These are phyloP conservation scores for Pectinophora gossypiella DNA, from an alignment of 1,140 invertebrate genomes.

Conservation along the genomic window DNA sequence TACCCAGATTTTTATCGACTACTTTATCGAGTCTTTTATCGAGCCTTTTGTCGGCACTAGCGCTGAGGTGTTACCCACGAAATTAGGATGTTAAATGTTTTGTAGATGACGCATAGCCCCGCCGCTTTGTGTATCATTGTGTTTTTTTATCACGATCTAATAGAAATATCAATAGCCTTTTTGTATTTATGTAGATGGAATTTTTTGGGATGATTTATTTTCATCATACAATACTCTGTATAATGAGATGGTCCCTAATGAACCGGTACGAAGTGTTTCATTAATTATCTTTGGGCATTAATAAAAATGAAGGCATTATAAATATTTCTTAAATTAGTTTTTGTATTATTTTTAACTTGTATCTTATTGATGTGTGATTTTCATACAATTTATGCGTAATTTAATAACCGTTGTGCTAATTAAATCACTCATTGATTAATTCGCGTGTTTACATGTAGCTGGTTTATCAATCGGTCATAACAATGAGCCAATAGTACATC, in stretches of 20 bases:
- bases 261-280: too few relatives aligned
- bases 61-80: slow-evolving; percentile 65
- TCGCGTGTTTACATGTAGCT: slow-evolving; percentile 27
- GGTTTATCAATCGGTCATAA: neutral
- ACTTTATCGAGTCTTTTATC: slow-evolving; percentile 56
- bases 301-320: too few relatives aligned
- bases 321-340: too few relatives aligned
- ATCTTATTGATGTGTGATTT: too few relatives aligned
- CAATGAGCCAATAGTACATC: too few relatives aligned
- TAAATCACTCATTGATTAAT: slow-evolving; percentile 39
- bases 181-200: slow-evolving; percentile 6
- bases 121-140: slow-evolving; percentile 19
- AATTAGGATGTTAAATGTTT: slow-evolving; percentile 71
- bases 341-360: too few relatives aligned
- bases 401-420: too few relatives aligned
- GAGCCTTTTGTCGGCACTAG: slow-evolving; percentile 64
- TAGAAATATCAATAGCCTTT: slow-evolving; percentile 63
- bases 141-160: slow-evolving; percentile 42
- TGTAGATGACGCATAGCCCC: slow-evolving; percentile 50
- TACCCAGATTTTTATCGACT: slow-evolving; percentile 56
- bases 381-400: too few relatives aligned
- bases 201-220: slow-evolving; percentile 1
- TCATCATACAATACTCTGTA: neutral
- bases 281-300: neutral
- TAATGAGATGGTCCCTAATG: neutral